These are phyloP conservation scores for Danio kyathit DNA, from an alignment of 2,797 vertebrate species.

Conservation along the genomic window DNA sequence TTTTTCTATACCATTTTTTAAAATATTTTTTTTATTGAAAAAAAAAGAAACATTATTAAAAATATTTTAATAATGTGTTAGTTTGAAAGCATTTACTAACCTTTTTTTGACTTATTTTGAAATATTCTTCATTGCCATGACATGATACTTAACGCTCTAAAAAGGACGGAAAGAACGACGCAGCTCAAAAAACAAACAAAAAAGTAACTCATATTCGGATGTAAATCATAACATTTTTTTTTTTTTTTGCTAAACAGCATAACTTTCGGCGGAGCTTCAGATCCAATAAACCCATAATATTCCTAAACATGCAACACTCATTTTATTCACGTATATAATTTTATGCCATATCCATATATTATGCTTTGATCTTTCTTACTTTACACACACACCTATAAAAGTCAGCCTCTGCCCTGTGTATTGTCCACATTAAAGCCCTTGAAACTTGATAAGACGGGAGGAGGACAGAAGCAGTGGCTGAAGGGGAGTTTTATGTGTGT, in stretches of 20 bases:
- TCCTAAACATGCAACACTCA: background rate
- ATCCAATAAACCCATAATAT: background rate
- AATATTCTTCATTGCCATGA: background rate
- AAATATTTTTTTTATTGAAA: too few relatives aligned
- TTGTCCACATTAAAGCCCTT: conserved; percentile 63
- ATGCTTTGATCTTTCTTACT: conserved; percentile 21
- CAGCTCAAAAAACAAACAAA: background rate
- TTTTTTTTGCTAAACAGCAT: background rate
- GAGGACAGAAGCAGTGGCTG: conserved; percentile 53
- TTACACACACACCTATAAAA: conserved; percentile 34
- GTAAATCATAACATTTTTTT: too few relatives aligned
- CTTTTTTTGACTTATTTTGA: too few relatives aligned
- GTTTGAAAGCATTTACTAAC: background rate
- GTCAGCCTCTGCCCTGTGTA: conserved; percentile 50
- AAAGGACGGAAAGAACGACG: background rate
- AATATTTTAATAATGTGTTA: too few relatives aligned
- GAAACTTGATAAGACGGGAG: conserved; percentile 65
- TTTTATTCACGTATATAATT: background rate
- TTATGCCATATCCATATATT: background rate
- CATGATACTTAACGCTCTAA: background rate
- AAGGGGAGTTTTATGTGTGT: conserved; percentile 49
- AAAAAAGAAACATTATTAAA: too few relatives aligned
- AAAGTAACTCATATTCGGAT: too few relatives aligned
- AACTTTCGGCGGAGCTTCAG: background rate
- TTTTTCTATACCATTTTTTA: too few relatives aligned